These are phyloP conservation scores for Bombus superbus DNA, from an alignment of 1,140 invertebrate genomes.

Conservation along the genomic window DNA sequence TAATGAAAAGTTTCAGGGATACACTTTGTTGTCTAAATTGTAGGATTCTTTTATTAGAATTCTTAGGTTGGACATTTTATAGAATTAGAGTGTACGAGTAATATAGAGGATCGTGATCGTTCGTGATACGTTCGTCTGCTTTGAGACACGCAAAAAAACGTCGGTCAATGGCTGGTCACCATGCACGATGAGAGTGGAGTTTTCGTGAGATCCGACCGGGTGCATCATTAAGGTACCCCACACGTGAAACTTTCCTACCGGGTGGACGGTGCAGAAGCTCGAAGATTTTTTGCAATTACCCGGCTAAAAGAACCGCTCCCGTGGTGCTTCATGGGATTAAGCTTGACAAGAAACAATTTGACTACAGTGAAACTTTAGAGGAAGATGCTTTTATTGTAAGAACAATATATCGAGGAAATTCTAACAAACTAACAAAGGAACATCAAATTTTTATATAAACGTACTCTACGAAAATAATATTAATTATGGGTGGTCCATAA, in stretches of 20 bases:
- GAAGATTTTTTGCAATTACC: slow-evolving; percentile 43
- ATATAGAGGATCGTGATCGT: neutral
- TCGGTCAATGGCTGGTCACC: slow-evolving; percentile 51
- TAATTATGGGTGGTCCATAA: no score
- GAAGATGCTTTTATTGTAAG: neutral
- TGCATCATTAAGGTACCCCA: slow-evolving; percentile 69
- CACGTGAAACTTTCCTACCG: slow-evolving; percentile 54
- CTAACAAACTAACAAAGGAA: neutral
- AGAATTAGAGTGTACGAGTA: neutral
- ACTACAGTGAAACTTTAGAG: neutral
- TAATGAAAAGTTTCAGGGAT: no score
- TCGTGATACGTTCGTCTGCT: neutral
- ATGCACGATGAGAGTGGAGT: slow-evolving; percentile 59
- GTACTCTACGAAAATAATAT: no score
- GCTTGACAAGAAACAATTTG: slow-evolving; percentile 41
- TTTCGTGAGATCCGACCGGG: slow-evolving; percentile 67
- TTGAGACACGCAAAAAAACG: slow-evolving; percentile 20
- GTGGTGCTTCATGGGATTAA: slow-evolving; percentile 28
- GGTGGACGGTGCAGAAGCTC: slow-evolving; percentile 50
- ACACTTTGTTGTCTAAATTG: neutral
- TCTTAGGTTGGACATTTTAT: neutral
- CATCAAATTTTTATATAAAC: no score
- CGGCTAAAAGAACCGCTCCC: slow-evolving; percentile 22
- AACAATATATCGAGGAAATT: neutral
- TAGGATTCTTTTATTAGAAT: neutral